A percentile compares a stretch with the other conserved stretches of the same genome.
Evolutionary conservation across 2,113 vertebrate species (phyloP).

Genomic region (Gila orcuttii): DNA sequence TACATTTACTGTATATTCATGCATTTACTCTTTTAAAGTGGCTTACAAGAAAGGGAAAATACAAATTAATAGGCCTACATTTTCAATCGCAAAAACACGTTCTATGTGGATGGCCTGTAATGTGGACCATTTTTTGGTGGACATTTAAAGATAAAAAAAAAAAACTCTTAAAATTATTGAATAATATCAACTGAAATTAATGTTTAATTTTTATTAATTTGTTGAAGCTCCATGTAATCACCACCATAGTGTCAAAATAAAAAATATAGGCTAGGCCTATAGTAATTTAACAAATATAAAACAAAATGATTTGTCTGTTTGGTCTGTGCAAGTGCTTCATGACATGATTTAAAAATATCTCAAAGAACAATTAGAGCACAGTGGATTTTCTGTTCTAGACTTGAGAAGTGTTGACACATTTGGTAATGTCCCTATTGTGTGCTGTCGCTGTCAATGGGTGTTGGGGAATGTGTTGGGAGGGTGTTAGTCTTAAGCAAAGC

Average conservation of each 20-base stretch:
- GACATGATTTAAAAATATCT: background rate
- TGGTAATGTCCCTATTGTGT: slow-evolving; percentile 32
- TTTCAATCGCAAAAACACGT: too few relatives aligned
- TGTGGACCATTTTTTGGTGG: too few relatives aligned
- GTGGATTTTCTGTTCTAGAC: background rate
- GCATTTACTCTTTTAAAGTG: too few relatives aligned
- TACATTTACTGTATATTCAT: too few relatives aligned
- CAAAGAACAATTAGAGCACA: background rate
- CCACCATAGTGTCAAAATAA: background rate
- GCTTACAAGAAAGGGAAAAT: too few relatives aligned
- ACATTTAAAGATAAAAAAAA: background rate
- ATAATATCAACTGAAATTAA: background rate
- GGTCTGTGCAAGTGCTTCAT: background rate
- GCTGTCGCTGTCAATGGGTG: background rate
- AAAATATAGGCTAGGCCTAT: background rate
- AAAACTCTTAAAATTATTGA: background rate
- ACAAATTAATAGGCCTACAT: too few relatives aligned
- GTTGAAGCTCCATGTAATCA: background rate
- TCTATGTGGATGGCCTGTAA: too few relatives aligned
- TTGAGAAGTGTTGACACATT: slow-evolving; percentile 8
- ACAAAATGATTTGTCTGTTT: background rate
- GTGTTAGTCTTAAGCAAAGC: slow-evolving; percentile 36
- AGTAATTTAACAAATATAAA: background rate
- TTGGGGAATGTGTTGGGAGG: background rate
- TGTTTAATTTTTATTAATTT: background rate